Percentiles rank a stretch among this genome's conserved stretches.
These are phyloP conservation scores for Trilocha varians DNA, from an alignment of 2,888 invertebrate species.

Conservation along the genomic window DNA sequence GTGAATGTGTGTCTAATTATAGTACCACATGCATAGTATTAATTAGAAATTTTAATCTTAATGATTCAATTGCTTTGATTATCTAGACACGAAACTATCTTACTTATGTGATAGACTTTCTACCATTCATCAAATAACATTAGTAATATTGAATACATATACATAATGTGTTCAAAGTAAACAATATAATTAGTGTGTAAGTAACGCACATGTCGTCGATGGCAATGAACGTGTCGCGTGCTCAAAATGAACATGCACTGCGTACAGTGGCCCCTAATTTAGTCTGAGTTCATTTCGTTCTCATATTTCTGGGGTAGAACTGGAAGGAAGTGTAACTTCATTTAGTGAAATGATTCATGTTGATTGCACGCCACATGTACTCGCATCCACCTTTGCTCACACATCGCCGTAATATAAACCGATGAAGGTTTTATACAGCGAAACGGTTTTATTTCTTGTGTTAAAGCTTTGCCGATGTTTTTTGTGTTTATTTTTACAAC, in stretches of 20 bases:
- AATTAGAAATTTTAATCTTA: too few relatives aligned
- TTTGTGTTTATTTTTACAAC: constrained; percentile 39
- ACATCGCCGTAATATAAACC: background rate
- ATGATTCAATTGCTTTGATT: too few relatives aligned
- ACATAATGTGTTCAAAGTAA: background rate
- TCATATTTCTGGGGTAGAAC: background rate
- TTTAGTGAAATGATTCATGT: background rate
- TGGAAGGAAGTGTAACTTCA: background rate
- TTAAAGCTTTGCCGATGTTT: background rate
- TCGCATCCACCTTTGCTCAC: background rate
- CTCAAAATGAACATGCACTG: constrained; percentile 15
- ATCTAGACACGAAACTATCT: too few relatives aligned
- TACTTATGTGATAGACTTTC: too few relatives aligned
- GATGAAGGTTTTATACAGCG: background rate
- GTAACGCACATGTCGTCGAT: constrained; percentile 5
- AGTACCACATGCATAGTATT: too few relatives aligned
- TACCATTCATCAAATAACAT: too few relatives aligned
- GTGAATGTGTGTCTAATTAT: too few relatives aligned
- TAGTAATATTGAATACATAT: background rate
- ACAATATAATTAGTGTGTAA: background rate
- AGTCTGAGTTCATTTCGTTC: background rate
- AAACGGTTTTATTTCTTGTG: background rate
- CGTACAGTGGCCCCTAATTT: background rate
- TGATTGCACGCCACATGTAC: background rate
- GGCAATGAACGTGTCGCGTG: constrained; percentile 24